Evolutionary conservation across 37 sponge, comb jelly and placozoan genomes (phyloP), one percentile per base, ranked within the genome.

Genomic region (Halisarca cf. caerulea): DNA sequence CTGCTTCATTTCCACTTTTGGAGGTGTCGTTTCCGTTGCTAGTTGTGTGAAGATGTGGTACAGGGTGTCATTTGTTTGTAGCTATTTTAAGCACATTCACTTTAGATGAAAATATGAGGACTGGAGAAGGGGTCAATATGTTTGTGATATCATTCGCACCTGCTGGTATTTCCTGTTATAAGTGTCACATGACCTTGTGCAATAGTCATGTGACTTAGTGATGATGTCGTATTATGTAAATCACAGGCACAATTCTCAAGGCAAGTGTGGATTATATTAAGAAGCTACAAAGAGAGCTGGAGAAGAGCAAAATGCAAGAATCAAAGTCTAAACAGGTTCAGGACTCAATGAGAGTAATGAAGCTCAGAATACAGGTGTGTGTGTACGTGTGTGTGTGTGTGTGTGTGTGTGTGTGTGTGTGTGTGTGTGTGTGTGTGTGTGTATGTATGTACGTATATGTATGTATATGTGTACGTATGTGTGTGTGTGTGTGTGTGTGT

Each of bases 251-350:
- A 62, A 97, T 97, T 28, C 86, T 97, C 61, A 94, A 94, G 86
- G 92, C 93, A 2, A 91, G 91, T 72, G 98, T 97, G 24, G 94
- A 93, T 34, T 94, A 97, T 86, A 91, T 97, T 40, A 70, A 80
- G 60, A 86, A 84, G 66, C 81, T 97, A 15, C 98, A 97, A 78
- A 78, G 95, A 59, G 95, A 92, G 35, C 53, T 83, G 61, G 51
- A 86, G 3, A 84, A 78, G 38, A 40, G 58, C 34, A 83, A 70
- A 61, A 36, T 85, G 60, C 43, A 44, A 23, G 95, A 95, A 20
- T 70, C 59, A 47, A 92, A 83, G 59, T 88, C 84, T 23, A 57
- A 83, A 23, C 97, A 97, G 42, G 74, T 97, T 54, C 92, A 94
- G 55, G 88, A 94, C 20, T 81, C 93, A 6, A 95, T 92, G 70